Base-by-base conservation (phyloP, 2,113 vertebrate species). In the Grus americana region DNA sequence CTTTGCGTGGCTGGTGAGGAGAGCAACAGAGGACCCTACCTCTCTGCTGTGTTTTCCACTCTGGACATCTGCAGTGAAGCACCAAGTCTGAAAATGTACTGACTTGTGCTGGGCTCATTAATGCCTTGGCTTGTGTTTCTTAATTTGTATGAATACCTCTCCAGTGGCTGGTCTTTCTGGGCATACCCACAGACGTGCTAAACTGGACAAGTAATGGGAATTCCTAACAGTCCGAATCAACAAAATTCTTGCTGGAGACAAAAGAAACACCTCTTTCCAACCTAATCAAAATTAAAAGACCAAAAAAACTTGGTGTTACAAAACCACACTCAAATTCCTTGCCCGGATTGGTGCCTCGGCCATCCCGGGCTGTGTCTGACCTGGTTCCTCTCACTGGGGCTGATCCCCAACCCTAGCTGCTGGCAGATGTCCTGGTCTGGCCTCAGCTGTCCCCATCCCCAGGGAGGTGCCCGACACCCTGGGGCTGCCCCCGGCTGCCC, bases 1-100 rank as follows among this genome's bases (percentile, higher is more conserved):
- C 59, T 54, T 76, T 4, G 1, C 2, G 0, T 54, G 65, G 22
- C n/a, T 70, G 18, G 30, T 46, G 30, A 73, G 71, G 32, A 93
- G 47, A 29, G 20, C 32, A 49, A 34, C 30, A 10, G 20, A 38
- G 32, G 13, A 36, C 18, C 17, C 1, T 19, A 12, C 0, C 0
- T 19, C 34, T 21, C 18, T 38, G 27, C 40, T 78, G 24, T 44
- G 20, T 63, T 49, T 85, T 84, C 46, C 9, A 13, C 7, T 91
- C n/a, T 6, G 23, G 42, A n/a, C n/a, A 55, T 40, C 65, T 29
- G 21, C 55, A 74, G 34, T 15, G 22, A 78, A 80, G 12, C 27
- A n/a, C 10, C 23, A 76, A 16, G 38, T 42, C 63, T 52, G 58
- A 54, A 72, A 79, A 52, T 3, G 12, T 30, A 7, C 13, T 11